Evolutionary conservation across 2,888 invertebrate genomes (phyloP), one percentile per base, ranked within the genome.

Genomic region (Julus scanicus): DNA sequence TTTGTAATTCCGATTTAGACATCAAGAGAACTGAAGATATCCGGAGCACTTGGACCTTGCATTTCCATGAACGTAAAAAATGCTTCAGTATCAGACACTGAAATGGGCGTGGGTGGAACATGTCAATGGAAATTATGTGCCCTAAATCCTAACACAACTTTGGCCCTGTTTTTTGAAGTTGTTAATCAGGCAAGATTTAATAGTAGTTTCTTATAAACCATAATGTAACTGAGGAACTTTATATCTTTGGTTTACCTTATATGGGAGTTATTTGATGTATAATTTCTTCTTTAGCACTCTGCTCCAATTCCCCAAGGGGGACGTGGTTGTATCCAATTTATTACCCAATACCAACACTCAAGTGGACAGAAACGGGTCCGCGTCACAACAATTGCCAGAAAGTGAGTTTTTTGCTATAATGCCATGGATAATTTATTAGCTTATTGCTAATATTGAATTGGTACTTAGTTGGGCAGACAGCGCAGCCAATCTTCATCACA

Each of bases 101-200:
- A 99, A 93, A 96, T 99, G 91, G 99, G 99, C 88, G 95, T 99
- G 93, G 99, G 99, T 53, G 97, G 97, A 90, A 99, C 99, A 0
- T 96, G 97, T 89, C 98, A 99, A 91, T 99, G 99, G 99, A 99
- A 99, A 93, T 95, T 99, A 93, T 99, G 99, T 92, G 96, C 98
- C 0, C 94, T 99, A 40, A 96, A 95, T 84, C 98, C 99, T 0
- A 97, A 96, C 91, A 96, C 97, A 20, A 99, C 99, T 0, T 95
- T 97, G 91, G 97, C 96, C 5, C 94, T 99, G 90, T 98, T 99
- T 93, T 99, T 99, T 93, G 99, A 99, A 94, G 97, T 99, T 89
- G 96, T 97, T 29, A 98, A 97, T 85, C 92, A 92, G 91, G 91
- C 91, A 88, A 40, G 57, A 63, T 15, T 63, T 63, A 63, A 63